Conservation (phyloP, 2,888 invertebrate species). For the Linnaemya vulpina region DNA sequence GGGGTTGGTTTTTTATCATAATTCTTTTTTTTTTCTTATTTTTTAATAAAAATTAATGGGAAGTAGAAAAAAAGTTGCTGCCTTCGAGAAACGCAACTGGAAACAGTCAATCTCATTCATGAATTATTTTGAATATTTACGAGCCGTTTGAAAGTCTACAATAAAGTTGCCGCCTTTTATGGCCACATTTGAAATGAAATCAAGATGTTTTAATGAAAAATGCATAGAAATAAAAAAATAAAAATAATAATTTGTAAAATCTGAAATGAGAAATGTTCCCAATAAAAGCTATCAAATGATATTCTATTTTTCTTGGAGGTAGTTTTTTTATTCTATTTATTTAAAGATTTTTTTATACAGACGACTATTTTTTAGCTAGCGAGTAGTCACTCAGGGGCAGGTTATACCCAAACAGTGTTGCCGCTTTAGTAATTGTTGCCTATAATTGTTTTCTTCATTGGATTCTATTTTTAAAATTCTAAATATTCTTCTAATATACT, state of each 20-base stretch:
- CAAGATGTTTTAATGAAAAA: conserved; percentile 34
- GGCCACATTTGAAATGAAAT: conserved; percentile 19
- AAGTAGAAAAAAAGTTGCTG: conserved; percentile 10
- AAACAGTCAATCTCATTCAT: conserved; percentile 54
- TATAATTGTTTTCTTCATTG: too few relatives aligned
- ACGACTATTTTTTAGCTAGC: not conserved
- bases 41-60: too few relatives aligned
- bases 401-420: too few relatives aligned
- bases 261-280: not conserved
- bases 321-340: too few relatives aligned
- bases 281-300: not conserved
- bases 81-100: too few relatives aligned
- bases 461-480: too few relatives aligned
- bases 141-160: conserved; percentile 36
- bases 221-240: conserved; percentile 2
- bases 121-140: conserved; percentile 18
- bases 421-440: too few relatives aligned
- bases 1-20: conserved; percentile 9
- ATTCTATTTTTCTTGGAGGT: not conserved
- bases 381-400: too few relatives aligned
- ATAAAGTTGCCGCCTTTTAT: conserved; percentile 28
- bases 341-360: not conserved
- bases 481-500: too few relatives aligned
- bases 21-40: not conserved
- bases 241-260: not conserved